Evolutionary conservation across 1,140 invertebrate genomes (phyloP).

Genomic region (Steinernema khuongi): DNA sequence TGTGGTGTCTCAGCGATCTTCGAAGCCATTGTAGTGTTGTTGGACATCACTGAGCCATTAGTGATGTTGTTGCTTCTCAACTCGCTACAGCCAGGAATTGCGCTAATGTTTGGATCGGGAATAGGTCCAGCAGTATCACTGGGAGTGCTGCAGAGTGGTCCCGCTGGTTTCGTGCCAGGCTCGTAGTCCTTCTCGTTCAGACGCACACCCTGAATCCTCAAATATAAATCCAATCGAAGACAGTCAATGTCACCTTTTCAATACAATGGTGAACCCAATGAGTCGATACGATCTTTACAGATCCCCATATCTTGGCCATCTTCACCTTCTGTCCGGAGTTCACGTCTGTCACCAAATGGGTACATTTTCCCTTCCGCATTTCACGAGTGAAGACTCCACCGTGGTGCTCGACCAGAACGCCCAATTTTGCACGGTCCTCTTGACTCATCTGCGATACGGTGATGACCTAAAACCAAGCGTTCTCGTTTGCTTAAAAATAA

Average conservation of each 20-base stretch:
- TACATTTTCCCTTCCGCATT: constrained; percentile 1
- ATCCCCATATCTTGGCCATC: constrained; percentile 15
- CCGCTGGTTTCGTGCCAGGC: background rate
- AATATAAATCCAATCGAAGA: background rate
- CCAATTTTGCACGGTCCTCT: background rate
- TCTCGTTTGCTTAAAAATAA: background rate
- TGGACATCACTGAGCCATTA: background rate
- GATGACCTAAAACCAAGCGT: background rate
- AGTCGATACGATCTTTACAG: constrained; percentile 15
- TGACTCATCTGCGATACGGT: background rate
- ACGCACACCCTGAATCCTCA: background rate
- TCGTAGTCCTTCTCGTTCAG: background rate
- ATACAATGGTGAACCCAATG: constrained; percentile 3
- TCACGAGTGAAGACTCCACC: constrained; percentile 16
- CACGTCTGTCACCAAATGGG: constrained; percentile 16
- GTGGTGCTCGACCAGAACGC: background rate
- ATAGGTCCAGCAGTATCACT: background rate
- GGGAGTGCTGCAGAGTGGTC: background rate
- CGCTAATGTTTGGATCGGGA: background rate
- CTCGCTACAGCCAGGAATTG: background rate
- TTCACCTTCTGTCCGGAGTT: background rate
- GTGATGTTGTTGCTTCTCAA: background rate
- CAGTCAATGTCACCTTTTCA: background rate
- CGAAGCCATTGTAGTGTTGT: background rate
- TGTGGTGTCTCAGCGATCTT: background rate